Conservation (phyloP, 2,797 vertebrate genomes). For the Miichthys miiuy region DNA sequence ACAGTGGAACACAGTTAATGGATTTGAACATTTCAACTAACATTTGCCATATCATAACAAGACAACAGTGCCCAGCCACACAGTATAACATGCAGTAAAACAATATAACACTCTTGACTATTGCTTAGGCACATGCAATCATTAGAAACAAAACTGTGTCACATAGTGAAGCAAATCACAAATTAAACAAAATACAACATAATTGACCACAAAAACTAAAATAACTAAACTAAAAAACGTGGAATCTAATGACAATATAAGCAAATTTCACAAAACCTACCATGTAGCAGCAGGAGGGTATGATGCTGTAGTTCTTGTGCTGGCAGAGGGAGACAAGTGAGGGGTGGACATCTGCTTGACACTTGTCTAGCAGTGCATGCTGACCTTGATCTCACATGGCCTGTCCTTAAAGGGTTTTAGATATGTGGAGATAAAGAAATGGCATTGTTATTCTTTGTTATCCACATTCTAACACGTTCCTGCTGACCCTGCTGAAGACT, state of each 20-base stretch:
- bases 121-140: neutral
- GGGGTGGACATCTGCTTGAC: neutral
- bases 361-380: neutral
- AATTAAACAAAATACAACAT: neutral
- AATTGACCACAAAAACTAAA: neutral
- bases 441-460: conserved; percentile 29
- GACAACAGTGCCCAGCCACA: neutral
- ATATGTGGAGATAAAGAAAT: conserved; percentile 8
- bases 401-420: conserved; percentile 11
- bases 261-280: neutral
- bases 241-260: neutral
- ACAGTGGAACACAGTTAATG: neutral
- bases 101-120: neutral
- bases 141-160: neutral
- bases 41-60: neutral
- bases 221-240: neutral
- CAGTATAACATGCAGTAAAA: neutral
- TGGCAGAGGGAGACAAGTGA: conserved; percentile 10
- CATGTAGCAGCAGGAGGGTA: conserved; percentile 8
- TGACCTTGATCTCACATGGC: conserved; percentile 40
- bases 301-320: conserved; percentile 9
- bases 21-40: neutral
- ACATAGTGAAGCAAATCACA: neutral
- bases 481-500: conserved; percentile 9
- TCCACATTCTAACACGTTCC: conserved; percentile 10